Evolutionary conservation across 2,888 invertebrate genomes (phyloP).

Genomic region (Pollenia labialis): DNA sequence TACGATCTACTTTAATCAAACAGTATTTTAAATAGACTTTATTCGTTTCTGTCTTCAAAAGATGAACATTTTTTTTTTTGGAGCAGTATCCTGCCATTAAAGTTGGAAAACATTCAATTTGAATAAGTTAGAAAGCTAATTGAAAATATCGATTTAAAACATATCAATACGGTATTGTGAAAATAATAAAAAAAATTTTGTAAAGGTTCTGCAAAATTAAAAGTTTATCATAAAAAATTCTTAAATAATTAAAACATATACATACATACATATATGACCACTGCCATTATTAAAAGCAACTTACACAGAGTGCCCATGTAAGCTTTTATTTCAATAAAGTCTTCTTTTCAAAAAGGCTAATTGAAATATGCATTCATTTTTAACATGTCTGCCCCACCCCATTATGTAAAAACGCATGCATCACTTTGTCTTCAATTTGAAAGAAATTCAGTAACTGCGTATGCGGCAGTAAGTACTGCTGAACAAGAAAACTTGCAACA

Average conservation of each 20-base stretch:
- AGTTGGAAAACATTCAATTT: too few relatives aligned
- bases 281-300: background rate
- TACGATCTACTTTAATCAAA: too few relatives aligned
- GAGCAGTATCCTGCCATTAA: too few relatives aligned
- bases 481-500: background rate
- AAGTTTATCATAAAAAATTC: background rate
- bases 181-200: too few relatives aligned
- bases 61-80: too few relatives aligned
- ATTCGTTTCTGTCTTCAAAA: too few relatives aligned
- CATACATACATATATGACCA: background rate
- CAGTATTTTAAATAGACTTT: too few relatives aligned
- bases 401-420: slow-evolving; percentile 4
- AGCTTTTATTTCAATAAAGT: background rate
- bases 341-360: background rate
- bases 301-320: background rate
- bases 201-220: too few relatives aligned
- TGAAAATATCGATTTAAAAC: background rate
- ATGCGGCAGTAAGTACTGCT: background rate
- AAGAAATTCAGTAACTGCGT: background rate
- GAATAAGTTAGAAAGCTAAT: background rate
- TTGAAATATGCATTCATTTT: background rate
- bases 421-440: background rate
- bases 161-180: too few relatives aligned
- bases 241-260: background rate
- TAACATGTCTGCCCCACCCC: slow-evolving; percentile 16